Conservation (phyloP, 2,797 vertebrate species). For the Leuciscus waleckii region DNA sequence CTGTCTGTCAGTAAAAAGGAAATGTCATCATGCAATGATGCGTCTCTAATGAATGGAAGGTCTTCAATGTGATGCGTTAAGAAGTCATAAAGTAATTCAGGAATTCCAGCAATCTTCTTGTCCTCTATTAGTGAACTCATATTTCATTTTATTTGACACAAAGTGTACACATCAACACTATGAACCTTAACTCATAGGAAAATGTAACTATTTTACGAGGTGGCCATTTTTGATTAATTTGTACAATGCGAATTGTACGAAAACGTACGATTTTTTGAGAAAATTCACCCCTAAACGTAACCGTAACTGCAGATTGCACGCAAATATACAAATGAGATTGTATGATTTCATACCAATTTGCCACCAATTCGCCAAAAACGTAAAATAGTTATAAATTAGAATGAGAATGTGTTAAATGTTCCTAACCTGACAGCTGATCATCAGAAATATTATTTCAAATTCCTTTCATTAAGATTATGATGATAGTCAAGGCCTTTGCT, state of each 20-base stretch:
- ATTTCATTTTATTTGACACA: background rate
- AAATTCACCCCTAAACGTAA: background rate
- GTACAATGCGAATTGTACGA: background rate
- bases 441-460: background rate
- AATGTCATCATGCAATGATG: constrained; percentile 15
- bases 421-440: background rate
- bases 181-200: background rate
- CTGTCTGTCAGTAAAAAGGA: constrained; percentile 15
- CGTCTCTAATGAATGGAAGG: background rate
- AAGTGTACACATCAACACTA: no score
- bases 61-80: background rate
- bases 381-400: background rate
- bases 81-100: background rate
- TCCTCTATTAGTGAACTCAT: background rate
- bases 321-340: background rate
- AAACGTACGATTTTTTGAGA: background rate
- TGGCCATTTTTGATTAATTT: background rate
- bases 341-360: background rate
- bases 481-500: background rate
- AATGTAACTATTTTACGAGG: background rate
- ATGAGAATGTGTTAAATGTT: background rate
- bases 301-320: background rate
- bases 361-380: background rate
- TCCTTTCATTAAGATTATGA: background rate
- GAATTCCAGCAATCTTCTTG: background rate